Evolutionary conservation across 2,888 invertebrate genomes (phyloP).

Genomic region (Biston stratarius): DNA sequence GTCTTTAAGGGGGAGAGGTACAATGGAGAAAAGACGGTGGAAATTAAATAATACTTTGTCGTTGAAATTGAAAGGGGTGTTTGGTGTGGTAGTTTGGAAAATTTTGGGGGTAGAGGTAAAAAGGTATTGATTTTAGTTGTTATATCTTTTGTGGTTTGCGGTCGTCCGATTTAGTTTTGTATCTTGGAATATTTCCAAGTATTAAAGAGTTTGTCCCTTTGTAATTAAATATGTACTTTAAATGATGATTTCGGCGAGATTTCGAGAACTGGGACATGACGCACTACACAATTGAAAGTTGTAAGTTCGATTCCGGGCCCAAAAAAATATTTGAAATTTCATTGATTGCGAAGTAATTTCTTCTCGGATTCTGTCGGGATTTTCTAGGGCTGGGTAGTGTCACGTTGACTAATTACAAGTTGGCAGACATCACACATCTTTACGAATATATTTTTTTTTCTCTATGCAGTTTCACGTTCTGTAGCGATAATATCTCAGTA

Average conservation of each 20-base stretch:
- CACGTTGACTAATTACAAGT: too few species aligned
- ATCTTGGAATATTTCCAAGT: slow-evolving; percentile 9
- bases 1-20: slow-evolving; percentile 74
- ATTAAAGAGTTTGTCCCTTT: not conserved
- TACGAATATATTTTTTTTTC: too few species aligned
- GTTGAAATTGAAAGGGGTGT: slow-evolving; percentile 80
- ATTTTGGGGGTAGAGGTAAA: slow-evolving; percentile 81
- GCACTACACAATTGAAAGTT: too few species aligned
- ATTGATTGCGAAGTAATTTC: too few species aligned
- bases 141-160: slow-evolving; percentile 60
- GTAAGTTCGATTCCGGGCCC: too few species aligned
- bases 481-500: too few species aligned
- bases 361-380: too few species aligned
- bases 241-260: not conserved
- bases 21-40: slow-evolving; percentile 84
- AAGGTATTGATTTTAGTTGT: slow-evolving; percentile 84
- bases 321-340: too few species aligned
- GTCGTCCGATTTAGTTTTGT: slow-evolving; percentile 51
- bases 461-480: too few species aligned
- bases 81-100: slow-evolving; percentile 74
- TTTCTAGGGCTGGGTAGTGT: too few species aligned
- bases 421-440: too few species aligned
- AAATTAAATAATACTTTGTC: slow-evolving; percentile 87
- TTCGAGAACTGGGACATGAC: too few species aligned
- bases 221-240: not conserved